These are phyloP conservation scores for Ceryle rudis DNA, from an alignment of 2,797 vertebrate species.

Conservation along the genomic window DNA sequence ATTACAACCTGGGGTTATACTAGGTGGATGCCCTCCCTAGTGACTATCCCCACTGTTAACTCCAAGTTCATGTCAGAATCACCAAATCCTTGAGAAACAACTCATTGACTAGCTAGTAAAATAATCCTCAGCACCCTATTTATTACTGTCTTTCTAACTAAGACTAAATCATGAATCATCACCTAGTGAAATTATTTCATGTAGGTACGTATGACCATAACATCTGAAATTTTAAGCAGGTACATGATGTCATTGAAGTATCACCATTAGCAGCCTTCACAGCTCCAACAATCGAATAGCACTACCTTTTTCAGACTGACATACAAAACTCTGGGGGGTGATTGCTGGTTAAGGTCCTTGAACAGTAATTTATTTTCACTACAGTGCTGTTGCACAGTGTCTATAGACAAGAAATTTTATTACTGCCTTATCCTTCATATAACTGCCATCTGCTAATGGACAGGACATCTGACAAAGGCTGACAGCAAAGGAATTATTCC, in stretches of 20 bases:
- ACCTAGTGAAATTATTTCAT: not conserved
- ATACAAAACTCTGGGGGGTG: not conserved
- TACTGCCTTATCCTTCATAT: not conserved
- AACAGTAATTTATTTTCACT: not conserved
- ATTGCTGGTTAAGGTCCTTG: not conserved
- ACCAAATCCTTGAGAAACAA: not conserved
- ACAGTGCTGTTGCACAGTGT: not conserved
- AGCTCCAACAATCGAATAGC: not conserved
- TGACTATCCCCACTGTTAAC: not conserved
- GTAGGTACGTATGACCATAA: not conserved
- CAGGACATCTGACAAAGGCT: not conserved
- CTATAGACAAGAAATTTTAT: not conserved
- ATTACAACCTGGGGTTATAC: not conserved
- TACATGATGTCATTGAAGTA: rapidly evolving
- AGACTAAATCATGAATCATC: not conserved
- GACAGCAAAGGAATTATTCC: not conserved
- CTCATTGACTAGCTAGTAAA: not conserved
- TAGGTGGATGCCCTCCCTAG: not conserved
- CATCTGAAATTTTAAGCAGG: not conserved
- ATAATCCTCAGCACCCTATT: not conserved
- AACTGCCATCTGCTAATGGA: not conserved
- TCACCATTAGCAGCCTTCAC: not conserved
- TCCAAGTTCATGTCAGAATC: not conserved
- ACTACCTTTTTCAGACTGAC: not conserved
- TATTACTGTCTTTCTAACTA: not conserved